Evolutionary conservation across 2,113 vertebrate genomes (phyloP).

Genomic region (Syrmaticus mikado): DNA sequence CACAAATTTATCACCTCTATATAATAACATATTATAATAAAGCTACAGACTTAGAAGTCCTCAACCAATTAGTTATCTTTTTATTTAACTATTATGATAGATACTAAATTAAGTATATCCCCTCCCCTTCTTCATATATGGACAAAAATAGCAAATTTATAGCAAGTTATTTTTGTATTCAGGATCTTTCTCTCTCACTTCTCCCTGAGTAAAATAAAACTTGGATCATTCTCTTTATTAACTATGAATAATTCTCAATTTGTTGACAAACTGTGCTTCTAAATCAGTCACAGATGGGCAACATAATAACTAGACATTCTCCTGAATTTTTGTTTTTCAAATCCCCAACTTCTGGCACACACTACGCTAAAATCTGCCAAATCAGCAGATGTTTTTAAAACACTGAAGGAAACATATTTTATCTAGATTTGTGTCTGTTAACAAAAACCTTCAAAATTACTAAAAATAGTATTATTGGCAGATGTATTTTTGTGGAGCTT

Average conservation of each 20-base stretch:
- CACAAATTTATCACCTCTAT: background rate
- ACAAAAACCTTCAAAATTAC: background rate
- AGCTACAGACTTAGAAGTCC: background rate
- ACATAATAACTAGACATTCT: background rate
- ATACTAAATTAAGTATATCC: background rate
- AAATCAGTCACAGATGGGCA: background rate
- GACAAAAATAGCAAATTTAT: background rate
- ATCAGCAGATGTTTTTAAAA: conserved; percentile 20
- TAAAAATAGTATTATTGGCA: background rate
- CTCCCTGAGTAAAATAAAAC: background rate
- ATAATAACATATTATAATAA: background rate
- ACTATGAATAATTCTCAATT: background rate
- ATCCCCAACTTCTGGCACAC: background rate
- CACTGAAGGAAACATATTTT: background rate
- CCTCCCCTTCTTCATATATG: background rate
- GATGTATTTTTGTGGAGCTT: background rate
- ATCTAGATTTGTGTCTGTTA: conserved; percentile 10
- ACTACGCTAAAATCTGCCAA: background rate
- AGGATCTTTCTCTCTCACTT: background rate
- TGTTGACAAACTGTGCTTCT: background rate
- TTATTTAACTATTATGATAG: background rate
- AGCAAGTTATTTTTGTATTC: background rate
- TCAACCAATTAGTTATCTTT: background rate
- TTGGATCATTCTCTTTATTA: background rate
- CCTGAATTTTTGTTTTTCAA: background rate